Conservation (phyloP, 2,888 invertebrate genomes). For the Adela reaumurella region DNA sequence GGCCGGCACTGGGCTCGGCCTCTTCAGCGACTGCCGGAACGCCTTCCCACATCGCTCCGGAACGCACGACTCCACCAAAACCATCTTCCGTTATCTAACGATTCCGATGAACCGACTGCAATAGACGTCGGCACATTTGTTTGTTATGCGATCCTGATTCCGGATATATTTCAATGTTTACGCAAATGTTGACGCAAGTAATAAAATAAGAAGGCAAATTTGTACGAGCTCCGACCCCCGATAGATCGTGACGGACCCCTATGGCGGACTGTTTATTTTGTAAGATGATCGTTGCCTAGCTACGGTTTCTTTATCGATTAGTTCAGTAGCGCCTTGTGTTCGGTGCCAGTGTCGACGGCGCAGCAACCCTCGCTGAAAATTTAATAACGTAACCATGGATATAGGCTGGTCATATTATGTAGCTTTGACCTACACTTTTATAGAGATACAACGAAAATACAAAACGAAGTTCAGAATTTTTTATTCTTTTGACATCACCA, state of each 20-base stretch:
- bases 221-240: conserved; percentile 35
- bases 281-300: conserved; percentile 52
- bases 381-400: too few species aligned
- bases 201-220: conserved; percentile 56
- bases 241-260: too few species aligned
- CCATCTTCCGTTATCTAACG: conserved; percentile 20
- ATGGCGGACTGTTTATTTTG: conserved; percentile 56
- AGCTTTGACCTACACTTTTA: too few species aligned
- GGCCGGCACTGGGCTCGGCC: conserved; percentile 37
- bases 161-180: background rate
- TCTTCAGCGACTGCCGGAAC: conserved; percentile 50
- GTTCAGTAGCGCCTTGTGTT: conserved; percentile 29
- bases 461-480: too few species aligned
- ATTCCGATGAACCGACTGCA: background rate
- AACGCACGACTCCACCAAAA: conserved; percentile 34
- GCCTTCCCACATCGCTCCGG: conserved; percentile 50
- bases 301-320: conserved; percentile 46
- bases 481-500: too few species aligned
- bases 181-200: conserved; percentile 47
- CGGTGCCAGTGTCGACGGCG: background rate
- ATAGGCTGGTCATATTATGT: too few species aligned
- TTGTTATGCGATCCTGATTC: background rate
- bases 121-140: background rate
- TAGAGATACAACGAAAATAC: too few species aligned
- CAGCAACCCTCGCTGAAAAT: too few species aligned